Percentiles rank a stretch among this genome's conserved stretches.
Conservation (phyloP, 2,113 vertebrate genomes). For the Gasterosteus aculeatus region DNA sequence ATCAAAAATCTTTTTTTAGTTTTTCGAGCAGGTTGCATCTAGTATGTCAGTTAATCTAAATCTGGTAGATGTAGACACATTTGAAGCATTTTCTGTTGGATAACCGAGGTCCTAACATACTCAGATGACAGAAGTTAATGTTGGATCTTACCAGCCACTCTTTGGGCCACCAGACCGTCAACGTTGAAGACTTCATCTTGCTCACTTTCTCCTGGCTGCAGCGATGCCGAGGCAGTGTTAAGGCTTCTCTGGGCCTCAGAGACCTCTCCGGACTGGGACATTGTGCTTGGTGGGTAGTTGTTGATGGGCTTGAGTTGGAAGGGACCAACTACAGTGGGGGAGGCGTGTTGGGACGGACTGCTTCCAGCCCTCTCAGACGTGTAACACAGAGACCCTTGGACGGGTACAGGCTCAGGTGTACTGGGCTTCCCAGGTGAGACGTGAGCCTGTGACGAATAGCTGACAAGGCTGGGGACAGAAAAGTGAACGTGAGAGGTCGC, state of each 20-base stretch:
- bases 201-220: conserved; percentile 81
- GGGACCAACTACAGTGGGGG: conserved; percentile 41
- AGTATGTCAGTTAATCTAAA: conserved; percentile 1
- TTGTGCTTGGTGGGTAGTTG: conserved; percentile 70
- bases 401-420: conserved; percentile 51
- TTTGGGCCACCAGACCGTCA: conserved; percentile 94
- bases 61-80: not conserved
- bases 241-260: conserved; percentile 58
- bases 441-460: conserved; percentile 42
- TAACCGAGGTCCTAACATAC: not conserved
- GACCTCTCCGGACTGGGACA: conserved; percentile 60
- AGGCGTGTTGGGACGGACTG: conserved; percentile 46
- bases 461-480: conserved; percentile 46
- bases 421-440: conserved; percentile 53
- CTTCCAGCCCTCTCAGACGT: conserved; percentile 61
- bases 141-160: conserved; percentile 90
- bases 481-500: conserved; percentile 48
- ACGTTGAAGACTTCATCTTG: conserved; percentile 87
- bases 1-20: not conserved
- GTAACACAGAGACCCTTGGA: conserved; percentile 58
- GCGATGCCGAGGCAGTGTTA: conserved; percentile 72
- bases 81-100: not conserved
- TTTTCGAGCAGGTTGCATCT: not conserved
- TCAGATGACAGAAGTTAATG: conserved; percentile 3
- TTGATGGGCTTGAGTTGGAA: conserved; percentile 78